A percentile compares a stretch with the other conserved stretches of the same genome.
These are phyloP conservation scores for Solenopsis invicta DNA, from an alignment of 1,140 invertebrate species.

Conservation along the genomic window DNA sequence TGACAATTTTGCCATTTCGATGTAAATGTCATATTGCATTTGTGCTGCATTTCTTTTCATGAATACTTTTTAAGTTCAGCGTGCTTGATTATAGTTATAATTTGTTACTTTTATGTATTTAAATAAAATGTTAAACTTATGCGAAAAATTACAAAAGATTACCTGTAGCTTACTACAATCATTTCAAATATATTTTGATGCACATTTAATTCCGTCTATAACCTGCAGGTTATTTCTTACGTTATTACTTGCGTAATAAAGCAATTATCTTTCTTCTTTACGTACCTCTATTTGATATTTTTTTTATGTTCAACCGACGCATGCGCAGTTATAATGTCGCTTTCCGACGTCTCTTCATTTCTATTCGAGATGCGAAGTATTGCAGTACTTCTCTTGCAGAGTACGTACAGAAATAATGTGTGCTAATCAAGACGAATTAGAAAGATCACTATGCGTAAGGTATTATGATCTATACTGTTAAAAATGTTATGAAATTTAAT, in stretches of 20 bases:
- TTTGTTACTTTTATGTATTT: not conserved
- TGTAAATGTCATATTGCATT: not conserved
- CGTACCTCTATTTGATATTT: not conserved
- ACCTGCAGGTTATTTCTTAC: no score
- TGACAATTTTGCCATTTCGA: not conserved
- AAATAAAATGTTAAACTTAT: not conserved
- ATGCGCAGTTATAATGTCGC: slow-evolving; percentile 27
- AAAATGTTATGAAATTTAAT: no score
- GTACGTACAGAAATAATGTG: not conserved
- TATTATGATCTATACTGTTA: no score
- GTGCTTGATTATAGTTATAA: slow-evolving; percentile 1
- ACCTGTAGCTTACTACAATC: not conserved
- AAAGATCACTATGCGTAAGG: not conserved
- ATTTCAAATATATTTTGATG: not conserved
- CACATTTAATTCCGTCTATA: not conserved
- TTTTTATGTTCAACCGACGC: slow-evolving; percentile 20
- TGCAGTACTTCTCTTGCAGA: not conserved
- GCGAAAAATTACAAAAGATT: not conserved
- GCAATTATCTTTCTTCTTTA: not conserved
- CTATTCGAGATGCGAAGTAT: not conserved
- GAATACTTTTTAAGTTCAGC: not conserved
- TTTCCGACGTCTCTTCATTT: slow-evolving; percentile 24
- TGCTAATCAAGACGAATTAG: not conserved
- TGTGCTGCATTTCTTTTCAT: not conserved
- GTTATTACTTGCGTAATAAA: slow-evolving; percentile 8